Base-by-base conservation (phyloP, 2,888 invertebrate genomes). In the Atethmia centrago region DNA sequence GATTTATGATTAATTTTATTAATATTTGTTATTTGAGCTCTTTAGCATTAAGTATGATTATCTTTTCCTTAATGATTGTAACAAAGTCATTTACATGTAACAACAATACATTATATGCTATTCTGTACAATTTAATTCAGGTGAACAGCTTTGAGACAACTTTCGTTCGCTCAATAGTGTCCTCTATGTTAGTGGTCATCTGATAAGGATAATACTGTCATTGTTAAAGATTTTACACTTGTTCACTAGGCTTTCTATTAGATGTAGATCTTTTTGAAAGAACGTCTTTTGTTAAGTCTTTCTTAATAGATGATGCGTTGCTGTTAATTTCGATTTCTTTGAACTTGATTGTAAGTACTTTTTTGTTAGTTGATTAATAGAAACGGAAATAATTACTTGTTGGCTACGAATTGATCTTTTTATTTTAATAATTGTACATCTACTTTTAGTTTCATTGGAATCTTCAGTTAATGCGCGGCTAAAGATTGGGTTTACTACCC, bases 171-270 rank as follows among this genome's bases (percentile, higher is more conserved):
- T 40, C n/a, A 47, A 62, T 8, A 16, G 53, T 79, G 21, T 42
- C n/a, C n/a, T 36, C 28, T 12, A 25, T 0, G 14, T 45, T 45
- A 56, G 10, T 31, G 16, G 59, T 45, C 14, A 67, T 55, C 53
- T 55, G 63, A 61, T 61, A 68, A n/a, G 36, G 10, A 58, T 21
- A 80, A 63, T 56, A 45, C 42, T 21, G 31, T 16, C 36, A 84
- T 76, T 69, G 55, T 63, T 31, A 42, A 56, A 28, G 40, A 53
- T 55, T 67, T 51, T 45, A 55, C 64, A 68, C 55, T 80, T 56
- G 42, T 45, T 58, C 3, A 42, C 49, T 62, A 51, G 28, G 47
- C 68, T 79, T 74, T 84, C 67, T 77, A 68, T 64, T 58, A 45
- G 45, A 67, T 58, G 16, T 63, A 25, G 28, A 40, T 71, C 1